phyloP scores from a whole-genome alignment of 2,888 invertebrate genomes.

The Papilio gigon region DNA sequence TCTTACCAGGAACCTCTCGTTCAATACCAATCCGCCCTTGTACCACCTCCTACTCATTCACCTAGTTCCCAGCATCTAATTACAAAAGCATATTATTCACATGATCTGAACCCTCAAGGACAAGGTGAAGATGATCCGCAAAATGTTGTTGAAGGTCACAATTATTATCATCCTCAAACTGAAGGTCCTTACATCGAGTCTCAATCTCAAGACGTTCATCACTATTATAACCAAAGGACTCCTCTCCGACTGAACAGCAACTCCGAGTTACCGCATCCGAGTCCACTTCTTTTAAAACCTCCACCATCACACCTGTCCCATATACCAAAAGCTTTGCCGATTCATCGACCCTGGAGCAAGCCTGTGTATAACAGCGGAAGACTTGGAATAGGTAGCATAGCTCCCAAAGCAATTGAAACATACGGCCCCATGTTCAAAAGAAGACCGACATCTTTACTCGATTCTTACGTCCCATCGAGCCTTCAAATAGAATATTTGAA shows the following conservation, averaged over 20 bases:
- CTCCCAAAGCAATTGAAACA: slow-evolving; percentile 57
- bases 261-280: slow-evolving; percentile 68
- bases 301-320: slow-evolving; percentile 67
- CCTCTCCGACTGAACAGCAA: slow-evolving; percentile 59
- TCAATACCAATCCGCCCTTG: slow-evolving; percentile 60
- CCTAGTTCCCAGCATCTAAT: slow-evolving; percentile 42
- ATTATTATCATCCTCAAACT: slow-evolving; percentile 59
- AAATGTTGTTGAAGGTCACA: slow-evolving; percentile 57
- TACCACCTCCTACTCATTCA: slow-evolving; percentile 52
- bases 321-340: slow-evolving; percentile 70
- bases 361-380: slow-evolving; percentile 63
- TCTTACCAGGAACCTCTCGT: slow-evolving; percentile 66
- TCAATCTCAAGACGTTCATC: slow-evolving; percentile 55
- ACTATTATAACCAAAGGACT: slow-evolving; percentile 66
- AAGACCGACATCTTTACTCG: slow-evolving; percentile 79
- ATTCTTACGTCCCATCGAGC: slow-evolving; percentile 84
- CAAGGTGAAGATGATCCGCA: slow-evolving; percentile 60
- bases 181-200: slow-evolving; percentile 58
- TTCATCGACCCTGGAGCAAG: slow-evolving; percentile 66
- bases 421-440: slow-evolving; percentile 60
- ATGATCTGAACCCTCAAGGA: slow-evolving; percentile 60
- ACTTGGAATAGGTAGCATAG: slow-evolving; percentile 54
- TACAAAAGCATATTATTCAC: slow-evolving; percentile 62
- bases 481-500: slow-evolving; percentile 77
- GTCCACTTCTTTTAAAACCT: slow-evolving; percentile 64